Conservation (phyloP, 2,888 invertebrate species). For the Lobophora halterata region DNA sequence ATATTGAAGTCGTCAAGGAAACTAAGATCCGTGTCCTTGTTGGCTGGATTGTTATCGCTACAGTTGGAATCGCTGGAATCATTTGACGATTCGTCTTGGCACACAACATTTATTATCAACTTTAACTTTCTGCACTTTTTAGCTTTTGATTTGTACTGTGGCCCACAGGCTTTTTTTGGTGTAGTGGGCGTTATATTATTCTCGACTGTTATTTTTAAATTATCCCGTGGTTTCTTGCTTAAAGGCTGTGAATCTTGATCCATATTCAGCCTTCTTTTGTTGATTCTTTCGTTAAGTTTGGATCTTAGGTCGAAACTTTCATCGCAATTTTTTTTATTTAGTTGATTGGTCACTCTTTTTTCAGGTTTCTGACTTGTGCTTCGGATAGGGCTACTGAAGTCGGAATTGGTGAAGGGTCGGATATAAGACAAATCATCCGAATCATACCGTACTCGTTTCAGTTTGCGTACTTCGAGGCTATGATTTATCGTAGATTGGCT, state of each 20-base stretch:
- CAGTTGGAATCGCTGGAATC: constrained; percentile 17
- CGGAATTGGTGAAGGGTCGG: not conserved
- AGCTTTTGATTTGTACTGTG: constrained; percentile 26
- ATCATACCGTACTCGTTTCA: constrained; percentile 15
- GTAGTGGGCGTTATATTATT: constrained; percentile 13
- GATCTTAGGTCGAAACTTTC: constrained; percentile 35
- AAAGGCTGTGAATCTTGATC: constrained; percentile 1
- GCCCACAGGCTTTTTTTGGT: constrained; percentile 10
- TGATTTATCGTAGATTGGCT: not conserved
- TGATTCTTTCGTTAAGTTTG: constrained; percentile 30
- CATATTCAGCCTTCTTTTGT: constrained; percentile 14
- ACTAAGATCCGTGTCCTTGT: constrained; percentile 48
- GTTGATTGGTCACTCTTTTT: constrained; percentile 12
- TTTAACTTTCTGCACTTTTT: constrained; percentile 43
- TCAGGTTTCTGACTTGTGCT: constrained; percentile 23
- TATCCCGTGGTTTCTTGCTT: constrained; percentile 27
- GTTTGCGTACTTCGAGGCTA: constrained; percentile 1
- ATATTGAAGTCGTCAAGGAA: constrained; percentile 63
- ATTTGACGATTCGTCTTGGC: constrained; percentile 26
- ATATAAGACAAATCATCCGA: constrained; percentile 2
- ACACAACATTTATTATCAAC: constrained; percentile 48
- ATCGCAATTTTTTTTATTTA: constrained; percentile 9
- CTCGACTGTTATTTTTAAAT: constrained; percentile 36
- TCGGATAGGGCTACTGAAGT: constrained; percentile 17
- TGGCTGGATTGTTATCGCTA: constrained; percentile 6